phyloP scores from a whole-genome alignment of 2,797 vertebrate species.

The Antennarius maculatus region DNA sequence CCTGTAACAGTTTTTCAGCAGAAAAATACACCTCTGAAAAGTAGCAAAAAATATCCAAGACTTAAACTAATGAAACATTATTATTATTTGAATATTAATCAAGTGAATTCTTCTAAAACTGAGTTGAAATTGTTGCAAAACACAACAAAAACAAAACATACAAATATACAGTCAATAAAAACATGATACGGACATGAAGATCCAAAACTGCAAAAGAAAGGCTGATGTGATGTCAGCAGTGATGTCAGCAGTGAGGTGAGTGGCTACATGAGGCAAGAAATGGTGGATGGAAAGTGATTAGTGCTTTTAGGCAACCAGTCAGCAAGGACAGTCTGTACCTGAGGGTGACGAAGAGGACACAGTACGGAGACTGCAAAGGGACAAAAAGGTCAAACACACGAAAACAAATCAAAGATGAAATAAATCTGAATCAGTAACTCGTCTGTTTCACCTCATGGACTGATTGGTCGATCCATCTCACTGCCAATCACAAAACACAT shows the following conservation, averaged over 20 bases:
- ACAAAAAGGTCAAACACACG: slow-evolving; percentile 47
- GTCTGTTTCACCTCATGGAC: not conserved
- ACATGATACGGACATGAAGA: not conserved
- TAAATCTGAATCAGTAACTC: not conserved
- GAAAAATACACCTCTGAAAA: too few species aligned
- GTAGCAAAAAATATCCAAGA: too few species aligned
- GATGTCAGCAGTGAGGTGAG: slow-evolving; percentile 37
- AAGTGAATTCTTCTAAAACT: too few species aligned
- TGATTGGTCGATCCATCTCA: not conserved
- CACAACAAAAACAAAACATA: not conserved
- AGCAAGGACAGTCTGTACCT: slow-evolving; percentile 57
- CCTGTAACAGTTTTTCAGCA: too few species aligned
- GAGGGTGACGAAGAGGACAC: slow-evolving; percentile 30
- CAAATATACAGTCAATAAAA: not conserved
- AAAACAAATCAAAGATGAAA: not conserved
- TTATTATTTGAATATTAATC: too few species aligned
- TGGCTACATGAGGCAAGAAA: slow-evolving; percentile 28
- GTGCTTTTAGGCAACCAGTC: slow-evolving; percentile 46
- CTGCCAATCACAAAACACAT: not conserved
- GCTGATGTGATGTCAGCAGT: slow-evolving; percentile 32
- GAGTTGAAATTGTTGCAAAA: too few species aligned
- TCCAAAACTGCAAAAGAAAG: not conserved
- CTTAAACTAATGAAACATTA: too few species aligned
- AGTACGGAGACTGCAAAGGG: slow-evolving; percentile 50
- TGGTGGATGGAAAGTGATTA: slow-evolving; percentile 44